Percentiles rank a stretch among this genome's conserved stretches.
Conservation (phyloP, 37 sponge, comb jelly and placozoan genomes). For the Ianthella basta region DNA sequence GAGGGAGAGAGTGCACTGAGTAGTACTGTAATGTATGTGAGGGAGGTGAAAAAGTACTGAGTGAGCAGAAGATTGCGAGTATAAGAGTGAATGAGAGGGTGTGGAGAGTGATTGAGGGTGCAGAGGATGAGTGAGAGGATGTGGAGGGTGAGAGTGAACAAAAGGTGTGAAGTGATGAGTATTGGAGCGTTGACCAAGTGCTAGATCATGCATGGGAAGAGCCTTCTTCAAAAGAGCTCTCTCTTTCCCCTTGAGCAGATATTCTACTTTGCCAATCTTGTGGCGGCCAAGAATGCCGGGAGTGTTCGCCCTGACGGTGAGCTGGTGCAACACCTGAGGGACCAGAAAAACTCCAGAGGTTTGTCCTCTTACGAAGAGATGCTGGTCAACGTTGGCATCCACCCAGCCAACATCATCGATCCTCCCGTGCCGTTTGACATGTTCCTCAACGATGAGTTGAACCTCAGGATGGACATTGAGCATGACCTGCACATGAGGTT, state of each 20-base stretch:
- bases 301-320: constrained; percentile 29
- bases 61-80: too few species aligned
- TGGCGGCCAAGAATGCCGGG: constrained; percentile 49
- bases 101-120: too few species aligned
- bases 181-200: too few species aligned
- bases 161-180: too few species aligned
- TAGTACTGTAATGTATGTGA: too few species aligned
- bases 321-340: background rate
- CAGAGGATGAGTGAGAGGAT: too few species aligned
- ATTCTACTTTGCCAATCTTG: constrained; percentile 84
- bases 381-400: constrained; percentile 45
- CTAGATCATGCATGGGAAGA: too few species aligned
- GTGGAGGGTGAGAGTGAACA: too few species aligned
- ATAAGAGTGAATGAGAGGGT: too few species aligned
- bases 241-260: constrained; percentile 26
- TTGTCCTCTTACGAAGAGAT: constrained; percentile 17
- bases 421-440: constrained; percentile 50
- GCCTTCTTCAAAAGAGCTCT: too few species aligned
- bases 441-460: constrained; percentile 87
- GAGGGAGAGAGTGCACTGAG: too few species aligned
- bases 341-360: constrained; percentile 30
- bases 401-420: constrained; percentile 62
- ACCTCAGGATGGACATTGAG: constrained; percentile 67
- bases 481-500: constrained; percentile 25
- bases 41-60: too few species aligned